Percentiles rank a stretch among this genome's conserved stretches.
These are phyloP conservation scores for Chelon labrosus DNA, from an alignment of 2,797 vertebrate species.

Conservation along the genomic window DNA sequence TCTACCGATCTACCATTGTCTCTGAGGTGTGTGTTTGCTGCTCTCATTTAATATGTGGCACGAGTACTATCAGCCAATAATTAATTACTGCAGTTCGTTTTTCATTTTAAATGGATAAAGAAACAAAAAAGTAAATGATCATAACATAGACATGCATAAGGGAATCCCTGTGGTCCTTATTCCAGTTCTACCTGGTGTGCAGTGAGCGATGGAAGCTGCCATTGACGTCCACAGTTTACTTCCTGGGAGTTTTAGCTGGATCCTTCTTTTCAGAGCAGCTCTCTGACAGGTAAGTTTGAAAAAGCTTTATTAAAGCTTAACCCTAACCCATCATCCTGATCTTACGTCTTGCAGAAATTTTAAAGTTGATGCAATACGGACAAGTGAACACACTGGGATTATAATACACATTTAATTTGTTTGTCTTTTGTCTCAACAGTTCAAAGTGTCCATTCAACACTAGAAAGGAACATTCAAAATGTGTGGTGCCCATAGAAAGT, in stretches of 20 bases:
- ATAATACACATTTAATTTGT: neutral
- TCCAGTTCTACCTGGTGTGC: constrained; percentile 91
- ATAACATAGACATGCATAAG: neutral
- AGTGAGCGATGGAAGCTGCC: constrained; percentile 89
- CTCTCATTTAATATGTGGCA: too few species aligned
- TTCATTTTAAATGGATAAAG: too few species aligned
- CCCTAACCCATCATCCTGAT: too few species aligned
- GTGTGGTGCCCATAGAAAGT: neutral
- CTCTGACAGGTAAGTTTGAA: constrained; percentile 85
- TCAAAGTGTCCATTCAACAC: neutral
- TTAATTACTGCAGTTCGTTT: too few species aligned
- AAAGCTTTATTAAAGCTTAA: too few species aligned
- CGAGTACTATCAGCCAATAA: too few species aligned
- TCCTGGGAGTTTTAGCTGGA: constrained; percentile 86
- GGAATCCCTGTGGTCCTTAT: neutral
- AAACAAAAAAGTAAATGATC: neutral
- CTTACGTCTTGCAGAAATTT: too few species aligned
- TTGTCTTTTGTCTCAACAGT: constrained; percentile 25
- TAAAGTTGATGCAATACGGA: too few species aligned
- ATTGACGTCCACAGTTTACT: constrained; percentile 88
- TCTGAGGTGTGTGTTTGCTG: constrained; percentile 76
- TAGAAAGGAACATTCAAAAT: neutral
- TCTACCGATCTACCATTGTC: constrained; percentile 85
- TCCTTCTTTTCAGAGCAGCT: constrained; percentile 91
- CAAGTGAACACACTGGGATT: too few species aligned